Percentiles rank a stretch among this genome's conserved stretches.
phyloP scores from a whole-genome alignment of 2,888 invertebrate species.

The Entomobrya proxima region DNA sequence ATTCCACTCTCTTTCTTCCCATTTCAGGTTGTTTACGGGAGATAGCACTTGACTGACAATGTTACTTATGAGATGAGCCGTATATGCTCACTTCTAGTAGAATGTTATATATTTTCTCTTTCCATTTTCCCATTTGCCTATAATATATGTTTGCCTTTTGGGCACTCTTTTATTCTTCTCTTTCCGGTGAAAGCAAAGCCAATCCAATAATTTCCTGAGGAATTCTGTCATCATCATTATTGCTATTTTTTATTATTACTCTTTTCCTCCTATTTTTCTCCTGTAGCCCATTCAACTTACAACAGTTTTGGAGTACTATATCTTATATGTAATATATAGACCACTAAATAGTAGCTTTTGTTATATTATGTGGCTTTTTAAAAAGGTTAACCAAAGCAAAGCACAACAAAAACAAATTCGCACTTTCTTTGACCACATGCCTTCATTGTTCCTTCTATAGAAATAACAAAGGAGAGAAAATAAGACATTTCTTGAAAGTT shows the following conservation, averaged over 20 bases:
- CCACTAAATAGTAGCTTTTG: conserved; percentile 4
- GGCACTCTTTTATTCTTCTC: not conserved
- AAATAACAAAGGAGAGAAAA: not conserved
- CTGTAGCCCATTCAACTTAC: not conserved
- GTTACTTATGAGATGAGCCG: not conserved
- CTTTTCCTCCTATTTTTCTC: not conserved
- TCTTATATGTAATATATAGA: not conserved
- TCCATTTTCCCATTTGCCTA: not conserved
- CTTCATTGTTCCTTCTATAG: not conserved
- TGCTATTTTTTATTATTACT: too few species aligned
- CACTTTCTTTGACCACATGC: not conserved
- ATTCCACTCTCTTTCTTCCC: not conserved
- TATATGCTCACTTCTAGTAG: not conserved
- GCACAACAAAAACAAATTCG: not conserved
- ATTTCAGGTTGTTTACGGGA: not conserved
- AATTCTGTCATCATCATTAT: too few species aligned
- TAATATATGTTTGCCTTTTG: not conserved
- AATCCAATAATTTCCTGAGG: not conserved
- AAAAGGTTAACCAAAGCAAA: too few species aligned
- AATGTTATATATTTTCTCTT: not conserved
- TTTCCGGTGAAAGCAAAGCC: not conserved
- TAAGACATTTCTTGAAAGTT: not conserved
- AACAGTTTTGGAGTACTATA: not conserved
- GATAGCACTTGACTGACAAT: not conserved
- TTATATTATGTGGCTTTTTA: too few species aligned